Evolutionary conservation across 2,113 vertebrate species (phyloP).

Genomic region (Neolamprologus longior): DNA sequence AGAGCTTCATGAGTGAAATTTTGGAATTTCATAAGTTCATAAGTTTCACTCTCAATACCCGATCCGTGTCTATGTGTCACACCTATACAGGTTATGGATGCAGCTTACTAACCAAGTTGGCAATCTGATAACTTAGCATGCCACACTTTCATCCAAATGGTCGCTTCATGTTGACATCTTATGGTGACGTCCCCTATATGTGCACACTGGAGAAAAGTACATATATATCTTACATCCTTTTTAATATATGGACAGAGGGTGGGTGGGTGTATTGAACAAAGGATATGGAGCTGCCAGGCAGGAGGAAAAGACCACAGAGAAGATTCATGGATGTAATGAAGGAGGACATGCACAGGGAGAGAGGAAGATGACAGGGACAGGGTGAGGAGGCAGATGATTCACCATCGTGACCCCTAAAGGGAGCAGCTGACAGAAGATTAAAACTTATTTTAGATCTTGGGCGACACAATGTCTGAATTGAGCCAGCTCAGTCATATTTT

Average conservation of each 20-base stretch:
- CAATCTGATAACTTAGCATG: neutral
- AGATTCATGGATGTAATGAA: neutral
- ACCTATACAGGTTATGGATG: neutral
- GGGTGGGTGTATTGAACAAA: neutral
- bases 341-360: neutral
- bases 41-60: neutral
- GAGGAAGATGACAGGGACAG: neutral
- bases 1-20: neutral
- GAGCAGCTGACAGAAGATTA: neutral
- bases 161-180: neutral
- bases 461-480: neutral
- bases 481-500: neutral
- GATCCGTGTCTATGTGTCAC: neutral
- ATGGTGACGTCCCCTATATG: neutral
- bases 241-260: neutral
- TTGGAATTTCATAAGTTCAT: neutral
- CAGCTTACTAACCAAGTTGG: neutral
- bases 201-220: neutral
- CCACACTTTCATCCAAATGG: neutral
- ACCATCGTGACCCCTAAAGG: neutral
- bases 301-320: neutral
- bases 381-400: neutral
- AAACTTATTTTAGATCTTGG: neutral
- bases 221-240: neutral
- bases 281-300: neutral